Evolutionary conservation across 2,113 vertebrate species (phyloP).

Genomic region (Delphinapterus leucas): DNA sequence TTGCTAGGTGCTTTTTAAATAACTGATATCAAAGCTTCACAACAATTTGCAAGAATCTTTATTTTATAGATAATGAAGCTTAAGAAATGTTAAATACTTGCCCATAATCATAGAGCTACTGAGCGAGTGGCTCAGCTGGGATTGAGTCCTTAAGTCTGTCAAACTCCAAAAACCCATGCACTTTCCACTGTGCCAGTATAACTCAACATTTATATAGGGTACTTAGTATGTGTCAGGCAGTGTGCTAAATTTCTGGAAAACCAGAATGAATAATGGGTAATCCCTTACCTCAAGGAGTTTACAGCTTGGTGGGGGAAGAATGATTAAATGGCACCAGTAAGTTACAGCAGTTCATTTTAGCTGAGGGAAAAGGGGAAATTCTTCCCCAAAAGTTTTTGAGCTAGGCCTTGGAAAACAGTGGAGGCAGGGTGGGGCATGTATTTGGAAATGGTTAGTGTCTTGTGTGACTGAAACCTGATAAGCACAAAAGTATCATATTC

Average conservation of each 20-base stretch:
- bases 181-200: neutral
- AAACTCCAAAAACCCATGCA: neutral
- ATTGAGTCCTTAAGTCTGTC: neutral
- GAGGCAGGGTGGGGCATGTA: neutral
- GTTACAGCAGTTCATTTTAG: neutral
- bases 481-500: neutral
- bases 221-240: neutral
- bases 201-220: neutral
- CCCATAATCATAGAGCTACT: neutral
- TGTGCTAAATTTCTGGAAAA: slow-evolving; percentile 18
- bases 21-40: neutral
- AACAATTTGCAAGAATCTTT: neutral
- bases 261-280: neutral
- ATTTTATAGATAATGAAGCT: neutral
- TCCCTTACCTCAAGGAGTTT: neutral
- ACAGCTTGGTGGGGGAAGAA: neutral
- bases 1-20: neutral
- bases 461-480: neutral
- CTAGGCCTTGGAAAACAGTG: neutral
- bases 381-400: neutral
- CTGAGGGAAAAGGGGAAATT: neutral
- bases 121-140: neutral
- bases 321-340: neutral
- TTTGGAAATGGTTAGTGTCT: neutral
- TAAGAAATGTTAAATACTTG: slow-evolving; percentile 24